Conservation (phyloP, 1,140 invertebrate genomes). For the Pseudomyrmex pallidus region DNA sequence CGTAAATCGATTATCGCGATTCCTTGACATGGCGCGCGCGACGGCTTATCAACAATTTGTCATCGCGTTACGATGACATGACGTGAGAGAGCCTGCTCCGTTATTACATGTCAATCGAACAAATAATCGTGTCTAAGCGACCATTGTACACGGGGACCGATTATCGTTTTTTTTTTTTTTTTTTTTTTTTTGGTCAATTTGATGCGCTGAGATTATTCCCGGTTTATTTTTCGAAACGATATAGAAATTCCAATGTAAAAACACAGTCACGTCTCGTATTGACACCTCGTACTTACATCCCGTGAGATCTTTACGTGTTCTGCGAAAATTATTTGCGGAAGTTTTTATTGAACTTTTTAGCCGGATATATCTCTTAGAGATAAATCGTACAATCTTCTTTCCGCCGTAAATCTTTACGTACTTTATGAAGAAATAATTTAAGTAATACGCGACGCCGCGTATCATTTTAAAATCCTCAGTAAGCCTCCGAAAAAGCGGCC, state of each 20-base stretch:
- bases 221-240: slow-evolving; percentile 30
- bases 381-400: too few relatives aligned
- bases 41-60: slow-evolving; percentile 30
- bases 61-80: slow-evolving; percentile 25
- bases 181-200: neutral
- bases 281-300: too few relatives aligned
- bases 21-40: slow-evolving; percentile 17
- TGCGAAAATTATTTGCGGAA: neutral
- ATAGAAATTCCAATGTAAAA: slow-evolving; percentile 20
- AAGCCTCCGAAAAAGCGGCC: slow-evolving; percentile 36
- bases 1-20: slow-evolving; percentile 36
- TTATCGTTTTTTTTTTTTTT: neutral
- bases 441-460: slow-evolving; percentile 1
- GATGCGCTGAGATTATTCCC: slow-evolving; percentile 14
- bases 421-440: neutral
- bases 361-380: neutral
- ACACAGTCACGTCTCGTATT: neutral
- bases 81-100: neutral
- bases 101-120: slow-evolving; percentile 37
- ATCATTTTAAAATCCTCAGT: neutral
- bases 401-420: too few relatives aligned
- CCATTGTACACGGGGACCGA: slow-evolving; percentile 9
- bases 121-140: neutral
- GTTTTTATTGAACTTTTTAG: slow-evolving; percentile 31
- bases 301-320: neutral